These are phyloP conservation scores for Strigops habroptila DNA, from an alignment of 2,113 vertebrate genomes.

Conservation along the genomic window DNA sequence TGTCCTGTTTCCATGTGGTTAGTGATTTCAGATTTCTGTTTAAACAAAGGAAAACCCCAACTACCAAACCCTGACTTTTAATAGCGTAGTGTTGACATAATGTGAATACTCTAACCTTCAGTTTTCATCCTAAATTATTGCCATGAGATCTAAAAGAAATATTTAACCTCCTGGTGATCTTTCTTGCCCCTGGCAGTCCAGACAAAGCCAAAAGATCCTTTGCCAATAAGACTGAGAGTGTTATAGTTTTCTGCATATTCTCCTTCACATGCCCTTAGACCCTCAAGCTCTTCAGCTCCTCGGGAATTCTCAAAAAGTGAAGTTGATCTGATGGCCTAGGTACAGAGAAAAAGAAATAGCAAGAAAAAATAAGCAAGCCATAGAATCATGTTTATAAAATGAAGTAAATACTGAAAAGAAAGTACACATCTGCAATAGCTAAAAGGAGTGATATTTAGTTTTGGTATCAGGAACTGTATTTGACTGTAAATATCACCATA, in stretches of 20 bases:
- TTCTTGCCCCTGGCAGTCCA: conserved; percentile 82
- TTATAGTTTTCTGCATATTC: conserved; percentile 81
- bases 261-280: conserved; percentile 84
- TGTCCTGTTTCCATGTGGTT: background rate
- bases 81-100: background rate
- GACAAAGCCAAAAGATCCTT: conserved; percentile 92
- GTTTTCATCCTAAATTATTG: background rate
- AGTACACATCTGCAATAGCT: background rate
- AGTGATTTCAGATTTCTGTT: background rate
- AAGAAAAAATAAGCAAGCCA: background rate
- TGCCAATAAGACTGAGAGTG: conserved; percentile 82
- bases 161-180: conserved; percentile 79
- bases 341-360: background rate
- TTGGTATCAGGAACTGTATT: background rate
- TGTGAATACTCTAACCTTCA: background rate
- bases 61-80: background rate
- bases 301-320: conserved; percentile 68
- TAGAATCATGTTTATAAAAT: background rate
- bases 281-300: conserved; percentile 77
- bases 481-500: background rate
- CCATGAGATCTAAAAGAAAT: background rate
- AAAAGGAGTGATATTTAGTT: background rate
- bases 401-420: background rate
- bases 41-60: background rate
- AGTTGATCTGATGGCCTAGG: conserved; percentile 68